Conservation (phyloP, 1,140 invertebrate species). For the Drosophila lacteicornis region DNA sequence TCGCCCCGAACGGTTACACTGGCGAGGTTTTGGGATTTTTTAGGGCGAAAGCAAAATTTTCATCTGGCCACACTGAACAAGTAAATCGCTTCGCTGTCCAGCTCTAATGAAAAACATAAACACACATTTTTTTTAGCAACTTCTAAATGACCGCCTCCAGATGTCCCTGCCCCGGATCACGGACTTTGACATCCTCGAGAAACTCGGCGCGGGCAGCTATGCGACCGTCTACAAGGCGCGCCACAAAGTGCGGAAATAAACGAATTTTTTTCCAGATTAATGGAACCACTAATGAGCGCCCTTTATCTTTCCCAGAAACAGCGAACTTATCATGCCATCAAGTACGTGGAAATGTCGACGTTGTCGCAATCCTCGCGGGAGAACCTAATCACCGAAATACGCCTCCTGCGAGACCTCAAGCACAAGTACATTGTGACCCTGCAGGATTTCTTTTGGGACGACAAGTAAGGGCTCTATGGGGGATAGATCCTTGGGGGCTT, state of each 20-base stretch:
- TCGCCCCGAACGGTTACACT: too few species aligned
- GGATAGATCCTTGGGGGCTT: background rate
- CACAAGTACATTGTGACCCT: constrained; percentile 94
- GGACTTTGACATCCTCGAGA: constrained; percentile 90
- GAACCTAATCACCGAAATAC: constrained; percentile 94
- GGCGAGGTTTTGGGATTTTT: too few species aligned
- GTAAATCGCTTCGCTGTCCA: background rate
- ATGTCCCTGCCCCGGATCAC: constrained; percentile 87
- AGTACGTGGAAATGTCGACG: constrained; percentile 91
- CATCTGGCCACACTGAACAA: too few species aligned
- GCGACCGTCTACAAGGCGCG: constrained; percentile 94
- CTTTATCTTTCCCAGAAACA: constrained; percentile 60
- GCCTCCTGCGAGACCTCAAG: constrained; percentile 91
- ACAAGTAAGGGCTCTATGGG: constrained; percentile 85
- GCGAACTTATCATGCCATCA: constrained; percentile 86
- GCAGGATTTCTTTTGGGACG: constrained; percentile 93
- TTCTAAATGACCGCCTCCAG: constrained; percentile 37
- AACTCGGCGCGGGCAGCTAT: constrained; percentile 94
- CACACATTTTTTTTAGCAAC: constrained; percentile 4
- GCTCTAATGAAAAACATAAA: constrained; percentile 34
- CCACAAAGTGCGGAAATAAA: constrained; percentile 88
- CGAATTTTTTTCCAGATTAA: background rate
- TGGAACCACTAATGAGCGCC: background rate
- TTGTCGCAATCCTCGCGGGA: constrained; percentile 91
- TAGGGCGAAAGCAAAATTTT: too few species aligned